phyloP scores from a whole-genome alignment of 1,140 invertebrate species.

The Drosophila tsacasi region DNA sequence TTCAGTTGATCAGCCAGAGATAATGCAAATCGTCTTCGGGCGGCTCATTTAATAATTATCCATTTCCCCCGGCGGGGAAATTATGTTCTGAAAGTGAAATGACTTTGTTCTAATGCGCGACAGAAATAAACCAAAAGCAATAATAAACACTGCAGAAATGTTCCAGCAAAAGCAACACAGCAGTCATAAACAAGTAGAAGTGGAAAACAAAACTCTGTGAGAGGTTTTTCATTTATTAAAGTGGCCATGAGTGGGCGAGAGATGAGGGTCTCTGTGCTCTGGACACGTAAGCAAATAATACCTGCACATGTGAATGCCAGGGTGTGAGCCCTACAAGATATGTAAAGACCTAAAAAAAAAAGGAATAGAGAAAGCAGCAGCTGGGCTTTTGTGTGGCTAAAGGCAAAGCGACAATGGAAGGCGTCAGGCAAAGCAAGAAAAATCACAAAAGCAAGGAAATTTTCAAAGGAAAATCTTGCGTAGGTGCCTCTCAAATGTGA shows the following conservation, averaged over 20 bases:
- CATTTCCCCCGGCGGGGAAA: conserved; percentile 2
- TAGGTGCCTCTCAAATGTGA: background rate
- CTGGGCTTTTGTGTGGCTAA: conserved; percentile 34
- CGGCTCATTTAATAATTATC: conserved; percentile 54
- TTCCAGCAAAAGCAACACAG: conserved; percentile 7
- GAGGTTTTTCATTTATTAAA: conserved; percentile 77
- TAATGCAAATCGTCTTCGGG: conserved; percentile 38
- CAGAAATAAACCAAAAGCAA: conserved; percentile 39
- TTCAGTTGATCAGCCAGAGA: conserved; percentile 28
- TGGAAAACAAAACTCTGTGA: conserved; percentile 55
- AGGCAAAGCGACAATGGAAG: conserved; percentile 31
- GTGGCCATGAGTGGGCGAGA: conserved; percentile 50
- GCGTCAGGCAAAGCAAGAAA: conserved; percentile 15
- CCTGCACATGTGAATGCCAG: conserved; percentile 35
- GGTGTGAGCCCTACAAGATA: conserved; percentile 10
- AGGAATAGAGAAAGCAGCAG: background rate
- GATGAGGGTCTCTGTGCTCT: conserved; percentile 18
- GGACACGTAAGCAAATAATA: conserved; percentile 55
- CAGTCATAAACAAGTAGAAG: conserved; percentile 53
- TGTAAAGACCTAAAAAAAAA: conserved; percentile 7
- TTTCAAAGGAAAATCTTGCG: background rate
- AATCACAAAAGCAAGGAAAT: background rate
- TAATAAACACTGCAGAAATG: conserved; percentile 39
- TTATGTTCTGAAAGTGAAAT: conserved; percentile 54
- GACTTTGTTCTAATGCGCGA: conserved; percentile 41